Percentiles rank a stretch among this genome's conserved stretches.
Conservation (phyloP, 2,797 vertebrate species). For the Danio kyathit region DNA sequence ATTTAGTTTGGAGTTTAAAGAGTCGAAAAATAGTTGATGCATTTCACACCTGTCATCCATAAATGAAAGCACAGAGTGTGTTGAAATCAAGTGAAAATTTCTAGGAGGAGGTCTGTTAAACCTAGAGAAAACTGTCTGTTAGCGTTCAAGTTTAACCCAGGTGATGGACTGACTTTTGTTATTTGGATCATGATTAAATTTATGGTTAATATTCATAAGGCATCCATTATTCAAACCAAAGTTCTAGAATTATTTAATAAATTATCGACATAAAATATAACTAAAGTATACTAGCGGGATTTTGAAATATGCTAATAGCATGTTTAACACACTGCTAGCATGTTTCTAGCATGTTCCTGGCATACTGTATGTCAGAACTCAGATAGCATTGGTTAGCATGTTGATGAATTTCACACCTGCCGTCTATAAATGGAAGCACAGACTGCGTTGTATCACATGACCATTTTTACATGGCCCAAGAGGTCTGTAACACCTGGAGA, state of each 20-base stretch:
- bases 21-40: constrained; percentile 2
- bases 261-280: too few species aligned
- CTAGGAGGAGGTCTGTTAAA: not conserved
- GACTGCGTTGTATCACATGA: constrained; percentile 8
- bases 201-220: too few species aligned
- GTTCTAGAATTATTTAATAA: too few species aligned
- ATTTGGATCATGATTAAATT: too few species aligned
- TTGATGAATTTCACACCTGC: constrained; percentile 12
- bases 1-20: constrained; percentile 22
- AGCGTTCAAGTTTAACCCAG: not conserved
- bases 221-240: too few species aligned
- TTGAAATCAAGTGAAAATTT: constrained; percentile 13
- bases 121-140: constrained; percentile 4
- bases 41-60: constrained; percentile 16
- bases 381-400: too few species aligned
- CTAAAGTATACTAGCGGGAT: too few species aligned
- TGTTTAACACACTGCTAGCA: too few species aligned
- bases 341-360: too few species aligned
- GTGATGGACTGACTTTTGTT: too few species aligned
- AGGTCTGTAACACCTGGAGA: constrained; percentile 14
- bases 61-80: constrained; percentile 1
- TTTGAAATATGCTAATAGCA: too few species aligned
- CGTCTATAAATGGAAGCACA: constrained; percentile 4
- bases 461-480: not conserved
- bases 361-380: too few species aligned